Evolutionary conservation across 2,888 invertebrate species (phyloP), one percentile per base, ranked within the genome.

Genomic region (Melanophora roralis): DNA sequence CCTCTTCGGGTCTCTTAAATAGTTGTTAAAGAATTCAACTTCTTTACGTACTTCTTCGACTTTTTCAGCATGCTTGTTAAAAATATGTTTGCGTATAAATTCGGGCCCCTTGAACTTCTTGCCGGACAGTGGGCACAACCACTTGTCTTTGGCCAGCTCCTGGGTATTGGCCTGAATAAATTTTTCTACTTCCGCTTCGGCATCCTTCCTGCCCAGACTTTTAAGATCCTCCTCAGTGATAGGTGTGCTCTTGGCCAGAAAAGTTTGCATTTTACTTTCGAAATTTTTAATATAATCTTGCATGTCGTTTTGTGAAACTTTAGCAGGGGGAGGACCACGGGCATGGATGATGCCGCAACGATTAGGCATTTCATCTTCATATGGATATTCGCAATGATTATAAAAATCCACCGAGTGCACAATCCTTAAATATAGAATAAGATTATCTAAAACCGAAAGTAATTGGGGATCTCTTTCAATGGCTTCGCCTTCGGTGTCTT

Each of bases 331-430:
- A 9, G 95, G 94, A 2, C 98, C 98, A 57, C 99, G 93, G 0
- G 98, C 98, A 87, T 99, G 99, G 92, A 99, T 96, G 83, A 99
- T 98, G 9, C 99, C 99, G 90, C 99, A 98, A 40, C 98, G 93
- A 90, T 99, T 99, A 0, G 99, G 99, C 99, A 99, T 99, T 90
- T 98, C 98, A 89, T 99, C 99, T 90, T 99, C 99, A 86, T 98
- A 98, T 0, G 98, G 98, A 90, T 99, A 99, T 88, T 99, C 99
- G 87, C 97, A 98, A 87, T 98, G 98, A 91, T 98, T 98, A 91
- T 99, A 99, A 89, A 97, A 99, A 90, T 99, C 99, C 65, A 99
- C 96, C 0, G 99, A 99, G 90, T 99, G 98, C 0, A 99, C 99
- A 53, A 99, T 93, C 59, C 99, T 93, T 85, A 99, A 91, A 89